Evolutionary conservation across 2,113 vertebrate genomes (phyloP), one percentile per base, ranked within the genome.

Genomic region (Hiodon tergisus): DNA sequence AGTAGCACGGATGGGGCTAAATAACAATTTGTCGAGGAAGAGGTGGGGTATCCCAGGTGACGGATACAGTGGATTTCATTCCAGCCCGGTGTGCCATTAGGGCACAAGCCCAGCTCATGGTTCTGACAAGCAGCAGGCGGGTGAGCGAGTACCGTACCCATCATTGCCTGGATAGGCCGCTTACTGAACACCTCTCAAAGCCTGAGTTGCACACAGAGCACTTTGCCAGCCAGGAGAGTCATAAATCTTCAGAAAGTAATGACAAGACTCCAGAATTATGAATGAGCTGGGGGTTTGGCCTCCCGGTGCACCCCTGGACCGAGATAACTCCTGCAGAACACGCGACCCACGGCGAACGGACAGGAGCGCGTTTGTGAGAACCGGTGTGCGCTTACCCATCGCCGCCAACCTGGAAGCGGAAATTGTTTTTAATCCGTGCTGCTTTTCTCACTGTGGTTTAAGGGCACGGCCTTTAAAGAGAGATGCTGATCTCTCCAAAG

Each of bases 171-270:
- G 31, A 31, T 2, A 31, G 2, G 31, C 31, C 31, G 31, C 31
- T 31, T 1, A 31, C 31, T 31, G 31, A 31, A 31, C 31, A 31
- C 16, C 14, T 4, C 55, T 57, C 55, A 57, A 6, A 17, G 61
- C 61, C 31, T 31, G 31, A 62, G 14, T 4, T 2, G 60, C 6
- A 11, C 11, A 11, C 55, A 59, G 9, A 11, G 9, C 7, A 9
- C 11, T n/a, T 2, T 63, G 61, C 61, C 61, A 63, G 14, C n/a
- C 3, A 51, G n/a, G 0, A 55, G n/a, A 54, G 60, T 52, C 58
- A 62, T 53, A 73, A 53, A 53, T 73, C 51, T 65, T 47, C 50
- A 62, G 14, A 63, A n/a, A 65, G 55, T 11, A 11, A 57, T 46
- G 8, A 7, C 53, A 11, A n/a, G 16, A 7, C 53, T 16, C 4